Evolutionary conservation across 2,888 invertebrate genomes (phyloP).

Genomic region (Actias luna): DNA sequence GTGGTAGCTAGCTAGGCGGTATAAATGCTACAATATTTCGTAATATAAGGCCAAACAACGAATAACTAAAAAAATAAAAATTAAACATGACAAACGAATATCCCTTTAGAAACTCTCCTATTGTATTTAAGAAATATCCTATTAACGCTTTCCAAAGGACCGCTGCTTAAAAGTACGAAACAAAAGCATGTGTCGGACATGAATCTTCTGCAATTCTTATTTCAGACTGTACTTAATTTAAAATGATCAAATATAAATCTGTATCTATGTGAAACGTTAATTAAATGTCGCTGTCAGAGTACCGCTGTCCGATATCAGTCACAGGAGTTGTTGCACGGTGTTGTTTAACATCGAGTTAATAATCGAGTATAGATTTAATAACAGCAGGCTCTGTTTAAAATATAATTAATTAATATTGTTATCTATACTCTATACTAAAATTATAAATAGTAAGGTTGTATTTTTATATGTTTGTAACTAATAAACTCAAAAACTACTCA

Average conservation of each 20-base stretch:
- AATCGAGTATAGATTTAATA: slow-evolving; percentile 55
- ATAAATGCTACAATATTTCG: too few relatives aligned
- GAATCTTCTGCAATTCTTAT: slow-evolving; percentile 36
- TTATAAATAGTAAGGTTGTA: too few relatives aligned
- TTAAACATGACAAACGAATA: too few relatives aligned
- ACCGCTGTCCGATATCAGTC: slow-evolving; percentile 66
- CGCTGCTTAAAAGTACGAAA: slow-evolving; percentile 27
- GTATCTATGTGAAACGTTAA: slow-evolving; percentile 44
- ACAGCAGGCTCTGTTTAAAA: too few relatives aligned
- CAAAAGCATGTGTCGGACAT: slow-evolving; percentile 27
- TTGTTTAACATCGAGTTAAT: slow-evolving; percentile 60
- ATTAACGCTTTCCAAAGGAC: slow-evolving; percentile 7
- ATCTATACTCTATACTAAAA: too few relatives aligned
- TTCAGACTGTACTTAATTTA: slow-evolving; percentile 35
- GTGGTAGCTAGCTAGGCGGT: too few relatives aligned
- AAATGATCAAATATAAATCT: slow-evolving; percentile 35
- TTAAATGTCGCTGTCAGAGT: slow-evolving; percentile 62
- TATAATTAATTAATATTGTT: too few relatives aligned
- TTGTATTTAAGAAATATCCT: not conserved
- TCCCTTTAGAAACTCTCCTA: too few relatives aligned
- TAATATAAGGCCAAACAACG: too few relatives aligned
- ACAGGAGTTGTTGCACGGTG: slow-evolving; percentile 58
- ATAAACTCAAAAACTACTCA: too few relatives aligned
- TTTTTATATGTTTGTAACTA: too few relatives aligned
- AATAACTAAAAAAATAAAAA: too few relatives aligned